Evolutionary conservation across 1,140 invertebrate genomes (phyloP).

Genomic region (Pygmarrhopalites habei): DNA sequence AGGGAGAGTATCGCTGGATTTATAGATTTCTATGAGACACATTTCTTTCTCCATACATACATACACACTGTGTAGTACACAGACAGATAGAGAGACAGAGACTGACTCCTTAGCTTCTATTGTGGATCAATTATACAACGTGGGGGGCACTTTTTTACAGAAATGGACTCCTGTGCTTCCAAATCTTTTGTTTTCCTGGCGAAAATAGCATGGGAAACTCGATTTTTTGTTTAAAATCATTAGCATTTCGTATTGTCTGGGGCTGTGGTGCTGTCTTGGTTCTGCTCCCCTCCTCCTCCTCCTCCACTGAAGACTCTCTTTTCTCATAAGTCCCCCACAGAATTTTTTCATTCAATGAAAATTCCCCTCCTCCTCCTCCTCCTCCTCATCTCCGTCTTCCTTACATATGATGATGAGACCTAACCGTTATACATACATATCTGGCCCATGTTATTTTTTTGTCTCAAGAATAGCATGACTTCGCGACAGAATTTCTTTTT

Average conservation of each 20-base stretch:
- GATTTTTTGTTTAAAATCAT: slow-evolving; percentile 33
- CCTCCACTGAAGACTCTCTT: neutral
- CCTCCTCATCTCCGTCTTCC: neutral
- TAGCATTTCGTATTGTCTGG: slow-evolving; percentile 32
- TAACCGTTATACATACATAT: neutral
- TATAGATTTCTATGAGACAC: neutral
- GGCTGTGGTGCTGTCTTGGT: neutral
- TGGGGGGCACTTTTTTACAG: slow-evolving; percentile 29
- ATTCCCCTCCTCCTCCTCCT: neutral
- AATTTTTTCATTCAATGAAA: slow-evolving; percentile 29
- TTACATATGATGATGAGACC: no score
- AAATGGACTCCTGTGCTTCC: slow-evolving; percentile 26
- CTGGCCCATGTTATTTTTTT: neutral
- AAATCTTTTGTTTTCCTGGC: slow-evolving; percentile 33
- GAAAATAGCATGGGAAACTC: slow-evolving; percentile 37
- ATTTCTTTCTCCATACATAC: neutral
- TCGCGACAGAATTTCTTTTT: slow-evolving; percentile 25
- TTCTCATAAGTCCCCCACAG: slow-evolving; percentile 20
- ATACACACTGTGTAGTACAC: neutral
- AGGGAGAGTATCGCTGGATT: neutral
- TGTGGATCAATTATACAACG: slow-evolving; percentile 32
- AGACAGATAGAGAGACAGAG: neutral
- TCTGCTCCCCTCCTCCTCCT: neutral
- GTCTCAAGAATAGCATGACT: slow-evolving; percentile 19
- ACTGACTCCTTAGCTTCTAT: slow-evolving; percentile 4